phyloP scores from a whole-genome alignment of 2,888 invertebrate species.

The Xestobium rufovillosum region DNA sequence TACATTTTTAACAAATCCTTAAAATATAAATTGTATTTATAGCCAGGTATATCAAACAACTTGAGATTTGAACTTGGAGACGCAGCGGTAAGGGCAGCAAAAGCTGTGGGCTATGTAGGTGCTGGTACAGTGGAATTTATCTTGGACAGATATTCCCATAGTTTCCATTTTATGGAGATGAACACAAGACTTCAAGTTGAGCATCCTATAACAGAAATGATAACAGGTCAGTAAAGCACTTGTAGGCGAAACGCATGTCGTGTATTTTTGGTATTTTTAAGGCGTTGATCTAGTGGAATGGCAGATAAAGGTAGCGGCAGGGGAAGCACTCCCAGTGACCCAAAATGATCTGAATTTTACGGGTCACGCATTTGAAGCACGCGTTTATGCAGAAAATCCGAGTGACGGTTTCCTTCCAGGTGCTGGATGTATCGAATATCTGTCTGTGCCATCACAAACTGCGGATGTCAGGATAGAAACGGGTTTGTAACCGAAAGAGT shows the following conservation, averaged over 20 bases:
- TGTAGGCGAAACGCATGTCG: not conserved
- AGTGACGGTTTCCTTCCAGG: constrained; percentile 84
- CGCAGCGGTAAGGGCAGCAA: constrained; percentile 89
- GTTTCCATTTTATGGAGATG: constrained; percentile 99
- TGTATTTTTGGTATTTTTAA: constrained; percentile 24
- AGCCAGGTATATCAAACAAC: constrained; percentile 78
- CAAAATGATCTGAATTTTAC: constrained; percentile 71
- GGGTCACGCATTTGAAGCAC: constrained; percentile 93
- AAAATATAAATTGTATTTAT: not conserved
- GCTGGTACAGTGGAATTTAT: constrained; percentile 99
- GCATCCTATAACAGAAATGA: constrained; percentile 96
- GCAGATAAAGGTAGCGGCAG: constrained; percentile 88
- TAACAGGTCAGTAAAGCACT: constrained; percentile 58
- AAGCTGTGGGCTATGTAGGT: constrained; percentile 93
- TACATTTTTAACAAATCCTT: constrained; percentile 2
- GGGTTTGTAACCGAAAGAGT: no score
- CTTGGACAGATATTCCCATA: constrained; percentile 73
- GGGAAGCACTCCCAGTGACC: constrained; percentile 71
- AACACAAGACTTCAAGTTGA: constrained; percentile 94
- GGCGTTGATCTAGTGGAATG: constrained; percentile 94
- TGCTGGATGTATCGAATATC: constrained; percentile 73
- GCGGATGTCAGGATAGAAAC: constrained; percentile 81
- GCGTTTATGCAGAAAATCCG: constrained; percentile 92
- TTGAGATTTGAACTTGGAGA: constrained; percentile 71
- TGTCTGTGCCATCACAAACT: constrained; percentile 61